phyloP scores from a whole-genome alignment of 1,140 invertebrate species.

The Drosophila bocki region DNA sequence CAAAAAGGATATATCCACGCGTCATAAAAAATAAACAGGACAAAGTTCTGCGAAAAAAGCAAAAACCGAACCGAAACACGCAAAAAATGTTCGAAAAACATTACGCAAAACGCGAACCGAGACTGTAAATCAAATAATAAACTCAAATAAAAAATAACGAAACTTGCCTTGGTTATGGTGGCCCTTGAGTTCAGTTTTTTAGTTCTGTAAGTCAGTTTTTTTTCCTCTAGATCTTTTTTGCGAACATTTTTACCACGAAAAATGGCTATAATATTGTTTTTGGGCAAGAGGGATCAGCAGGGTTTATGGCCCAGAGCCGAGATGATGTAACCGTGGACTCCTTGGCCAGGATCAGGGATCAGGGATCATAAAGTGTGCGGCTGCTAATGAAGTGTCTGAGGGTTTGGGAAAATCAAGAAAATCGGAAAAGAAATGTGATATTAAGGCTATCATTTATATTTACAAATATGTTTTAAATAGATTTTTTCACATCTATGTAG shows the following conservation, averaged over 20 bases:
- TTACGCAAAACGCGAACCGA: slow-evolving; percentile 61
- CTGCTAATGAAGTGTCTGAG: slow-evolving; percentile 21
- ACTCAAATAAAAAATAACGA: slow-evolving; percentile 43
- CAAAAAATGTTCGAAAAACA: slow-evolving; percentile 21
- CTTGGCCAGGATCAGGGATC: slow-evolving; percentile 4
- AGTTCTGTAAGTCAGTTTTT: slow-evolving; percentile 46
- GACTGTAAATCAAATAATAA: slow-evolving; percentile 46
- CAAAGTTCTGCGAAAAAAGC: slow-evolving; percentile 11
- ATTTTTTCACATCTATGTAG: neutral
- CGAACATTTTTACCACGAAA: slow-evolving; percentile 1
- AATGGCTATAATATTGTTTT: neutral
- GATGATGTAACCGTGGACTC: slow-evolving; percentile 28
- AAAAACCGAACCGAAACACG: neutral
- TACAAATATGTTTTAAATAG: neutral
- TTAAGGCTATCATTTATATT: neutral
- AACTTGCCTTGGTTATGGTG: slow-evolving; percentile 48
- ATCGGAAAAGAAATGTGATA: neutral
- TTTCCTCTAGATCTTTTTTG: slow-evolving; percentile 11
- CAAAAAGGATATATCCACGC: slow-evolving; percentile 48
- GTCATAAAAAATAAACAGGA: slow-evolving; percentile 40
- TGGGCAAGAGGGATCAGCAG: slow-evolving; percentile 9
- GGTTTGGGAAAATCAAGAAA: neutral
- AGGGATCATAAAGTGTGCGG: slow-evolving; percentile 18
- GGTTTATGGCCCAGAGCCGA: slow-evolving; percentile 11
- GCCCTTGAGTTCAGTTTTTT: slow-evolving; percentile 56